Conservation (phyloP, 37 sponge, comb jelly and placozoan species). For the Chondrilla cf. caribensis region DNA sequence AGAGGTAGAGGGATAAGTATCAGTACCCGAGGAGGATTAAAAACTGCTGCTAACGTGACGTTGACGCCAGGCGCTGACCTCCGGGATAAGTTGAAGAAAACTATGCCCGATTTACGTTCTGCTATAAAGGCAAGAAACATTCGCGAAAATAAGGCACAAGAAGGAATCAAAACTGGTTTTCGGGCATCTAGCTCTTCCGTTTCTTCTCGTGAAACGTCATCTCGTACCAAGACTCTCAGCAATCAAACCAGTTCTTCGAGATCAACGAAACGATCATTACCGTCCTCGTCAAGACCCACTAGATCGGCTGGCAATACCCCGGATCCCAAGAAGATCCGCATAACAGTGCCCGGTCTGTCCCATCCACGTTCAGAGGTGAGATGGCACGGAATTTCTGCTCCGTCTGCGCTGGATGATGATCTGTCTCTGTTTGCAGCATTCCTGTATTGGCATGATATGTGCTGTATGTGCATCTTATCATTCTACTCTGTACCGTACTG, state of each 20-base stretch:
- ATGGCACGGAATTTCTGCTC: not conserved
- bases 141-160: not conserved
- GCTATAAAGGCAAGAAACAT: slow-evolving; percentile 39
- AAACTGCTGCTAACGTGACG: not conserved
- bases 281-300: no score
- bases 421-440: slow-evolving; percentile 49
- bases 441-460: slow-evolving; percentile 9
- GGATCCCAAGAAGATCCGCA: slow-evolving; percentile 77
- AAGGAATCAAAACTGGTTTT: not conserved
- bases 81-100: slow-evolving; percentile 36
- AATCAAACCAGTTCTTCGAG: no score
- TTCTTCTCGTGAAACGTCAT: no score
- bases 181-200: no score
- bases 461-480: not conserved
- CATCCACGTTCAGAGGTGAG: slow-evolving; percentile 69
- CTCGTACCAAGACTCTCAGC: no score
- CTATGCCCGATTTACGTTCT: slow-evolving; percentile 50
- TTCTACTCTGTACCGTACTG: no score
- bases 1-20: not conserved
- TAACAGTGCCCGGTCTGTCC: slow-evolving; percentile 69
- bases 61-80: slow-evolving; percentile 25
- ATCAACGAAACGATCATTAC: no score
- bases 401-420: not conserved
- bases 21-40: not conserved
- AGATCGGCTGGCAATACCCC: slow-evolving; percentile 28